Conservation (phyloP, 2,888 invertebrate genomes). For the Melanostoma mellinum region DNA sequence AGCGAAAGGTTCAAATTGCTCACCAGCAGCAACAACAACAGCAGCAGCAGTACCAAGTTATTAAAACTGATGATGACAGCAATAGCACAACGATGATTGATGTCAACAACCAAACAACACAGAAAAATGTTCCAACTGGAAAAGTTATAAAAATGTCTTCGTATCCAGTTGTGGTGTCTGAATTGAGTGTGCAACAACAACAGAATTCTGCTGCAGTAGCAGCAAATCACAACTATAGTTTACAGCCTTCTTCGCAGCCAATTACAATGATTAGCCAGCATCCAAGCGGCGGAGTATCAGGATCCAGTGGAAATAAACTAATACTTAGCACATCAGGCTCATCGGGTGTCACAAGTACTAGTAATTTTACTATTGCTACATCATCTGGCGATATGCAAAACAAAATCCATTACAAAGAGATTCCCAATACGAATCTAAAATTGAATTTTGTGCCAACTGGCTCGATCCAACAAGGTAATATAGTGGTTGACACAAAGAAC, state of each 20-base stretch:
- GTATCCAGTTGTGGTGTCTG: slow-evolving; percentile 80
- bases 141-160: slow-evolving; percentile 80
- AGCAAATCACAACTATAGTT: slow-evolving; percentile 81
- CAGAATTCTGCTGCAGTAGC: slow-evolving; percentile 80
- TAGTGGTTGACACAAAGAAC: slow-evolving; percentile 74
- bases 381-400: slow-evolving; percentile 78
- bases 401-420: slow-evolving; percentile 80
- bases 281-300: slow-evolving; percentile 61
- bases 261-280: slow-evolving; percentile 79
- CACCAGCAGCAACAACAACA: slow-evolving; percentile 75
- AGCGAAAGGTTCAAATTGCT: slow-evolving; percentile 78
- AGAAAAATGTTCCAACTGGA: slow-evolving; percentile 75
- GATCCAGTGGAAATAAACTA: slow-evolving; percentile 79
- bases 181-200: slow-evolving; percentile 78
- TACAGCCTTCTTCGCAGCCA: slow-evolving; percentile 80
- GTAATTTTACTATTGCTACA: slow-evolving; percentile 79
- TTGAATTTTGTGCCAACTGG: slow-evolving; percentile 80
- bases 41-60: slow-evolving; percentile 76
- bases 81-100: slow-evolving; percentile 72
- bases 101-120: slow-evolving; percentile 61
- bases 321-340: slow-evolving; percentile 78
- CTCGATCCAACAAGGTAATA: slow-evolving; percentile 75
- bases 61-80: slow-evolving; percentile 77
- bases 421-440: slow-evolving; percentile 80
- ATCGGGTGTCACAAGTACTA: slow-evolving; percentile 53